Evolutionary conservation across 2,113 vertebrate genomes (phyloP), one percentile per base, ranked within the genome.

Genomic region (Haemorhous mexicanus): DNA sequence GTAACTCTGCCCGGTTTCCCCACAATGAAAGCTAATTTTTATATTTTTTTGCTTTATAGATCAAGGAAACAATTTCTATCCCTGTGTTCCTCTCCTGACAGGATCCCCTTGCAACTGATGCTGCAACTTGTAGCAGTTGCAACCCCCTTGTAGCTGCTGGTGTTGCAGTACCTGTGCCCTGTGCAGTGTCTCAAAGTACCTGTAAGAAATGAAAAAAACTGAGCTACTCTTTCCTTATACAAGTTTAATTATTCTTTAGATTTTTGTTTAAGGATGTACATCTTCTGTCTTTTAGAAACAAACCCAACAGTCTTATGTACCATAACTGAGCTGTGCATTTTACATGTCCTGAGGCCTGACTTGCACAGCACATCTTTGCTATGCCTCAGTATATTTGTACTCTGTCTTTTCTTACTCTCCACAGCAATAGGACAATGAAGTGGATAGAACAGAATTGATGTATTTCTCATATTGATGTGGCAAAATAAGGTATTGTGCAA

Each of bases 161-260:
- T 0, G 0, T 32, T 16, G 19, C 1, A 0, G 4, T 19, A n/a
- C 10, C 11, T 7, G 2, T 7, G 33, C 5, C 14, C 11, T 0
- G 0, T 8, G 41, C 7, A 17, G 6, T 11, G 4, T 33, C 12
- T 46, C 30, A 47, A 64, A 87, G 15, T 9, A 53, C 10, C 27
- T 27, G 4, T 33, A 33, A 69, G 22, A 63, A 88, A 32, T 15
- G 1, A 28, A 74, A 74, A 56, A 70, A 53, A n/a, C 1, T 2
- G 16, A 62, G 23, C 24, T 83, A 37, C 7, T 11, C 4, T 58
- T 53, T 75, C 37, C 7, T 83, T 61, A 12, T 22, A 2, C 9
- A 75, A 39, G 6, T 32, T 73, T 21, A 20, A 16, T 49, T 10
- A 35, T 13, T 13, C 43, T 50, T 47, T 37, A 30, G 9, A 13